These are phyloP conservation scores for Aphelinus atriplicis DNA, from an alignment of 1,140 invertebrate species.

Conservation along the genomic window DNA sequence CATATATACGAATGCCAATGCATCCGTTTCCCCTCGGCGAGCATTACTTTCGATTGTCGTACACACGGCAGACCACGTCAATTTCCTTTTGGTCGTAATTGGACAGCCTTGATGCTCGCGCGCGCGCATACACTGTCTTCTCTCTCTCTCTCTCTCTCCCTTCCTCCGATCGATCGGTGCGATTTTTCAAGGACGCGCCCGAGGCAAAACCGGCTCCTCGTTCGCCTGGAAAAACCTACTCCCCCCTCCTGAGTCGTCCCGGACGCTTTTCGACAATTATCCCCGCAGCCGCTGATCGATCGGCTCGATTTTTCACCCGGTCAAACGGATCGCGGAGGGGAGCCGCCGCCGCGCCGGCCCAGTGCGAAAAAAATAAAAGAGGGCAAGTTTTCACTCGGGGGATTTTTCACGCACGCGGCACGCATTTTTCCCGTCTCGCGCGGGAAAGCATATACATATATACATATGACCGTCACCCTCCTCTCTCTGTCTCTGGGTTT, in stretches of 20 bases:
- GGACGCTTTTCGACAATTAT: not conserved
- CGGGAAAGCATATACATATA: too few relatives aligned
- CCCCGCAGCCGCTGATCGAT: not conserved
- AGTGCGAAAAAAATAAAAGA: too few relatives aligned
- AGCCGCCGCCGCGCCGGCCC: too few relatives aligned
- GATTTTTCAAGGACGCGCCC: conserved; percentile 37
- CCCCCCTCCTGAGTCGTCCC: not conserved
- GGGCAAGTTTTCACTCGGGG: too few relatives aligned
- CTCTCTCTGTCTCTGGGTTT: conserved; percentile 1
- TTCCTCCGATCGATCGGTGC: conserved; percentile 14
- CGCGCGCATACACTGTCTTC: conserved; percentile 19
- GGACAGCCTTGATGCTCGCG: conserved; percentile 39
- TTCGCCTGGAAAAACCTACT: conserved; percentile 8
- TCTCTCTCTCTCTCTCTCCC: too few relatives aligned
- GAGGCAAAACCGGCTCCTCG: conserved; percentile 23
- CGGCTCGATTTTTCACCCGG: not conserved
- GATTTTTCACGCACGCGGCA: too few relatives aligned
- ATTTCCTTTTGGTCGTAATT: conserved; percentile 44
- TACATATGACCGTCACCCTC: too few relatives aligned
- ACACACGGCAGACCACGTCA: conserved; percentile 10
- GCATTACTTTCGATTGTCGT: conserved; percentile 31
- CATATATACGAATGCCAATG: not conserved
- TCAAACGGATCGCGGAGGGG: not conserved
- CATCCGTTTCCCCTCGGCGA: conserved; percentile 9
- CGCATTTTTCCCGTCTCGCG: too few relatives aligned